Base-by-base conservation (phyloP, 2,888 invertebrate species). In the Caradrina clavipalpis region DNA sequence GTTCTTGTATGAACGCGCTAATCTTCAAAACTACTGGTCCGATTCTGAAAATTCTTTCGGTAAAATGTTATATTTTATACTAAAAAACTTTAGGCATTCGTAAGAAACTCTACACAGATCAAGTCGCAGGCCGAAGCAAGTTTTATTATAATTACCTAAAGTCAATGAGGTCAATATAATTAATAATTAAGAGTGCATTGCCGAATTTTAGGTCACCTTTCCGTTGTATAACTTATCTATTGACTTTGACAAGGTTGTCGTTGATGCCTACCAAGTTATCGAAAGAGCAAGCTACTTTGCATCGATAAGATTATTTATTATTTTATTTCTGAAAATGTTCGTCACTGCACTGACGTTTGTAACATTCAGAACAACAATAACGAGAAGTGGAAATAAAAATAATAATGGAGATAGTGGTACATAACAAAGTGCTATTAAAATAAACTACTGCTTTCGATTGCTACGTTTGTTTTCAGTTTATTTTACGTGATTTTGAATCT, bases 191-290 rank as follows among this genome's bases (percentile, higher is more conserved):
- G 58, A 76, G 73, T 75, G 55, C 69, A 83, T 76, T 82, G 84
- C 85, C 83, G 78, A 87, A 86, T 83, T 87, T 82, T 62, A n/a
- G 81, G 85, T 89, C 88, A 89, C 90, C 87, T 88, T 26, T 89
- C 85, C 86, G 75, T 82, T 76, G 79, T 74, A 73, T 81, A 81
- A 82, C 73, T 68, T 79, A 81, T 83, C 80, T 84, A 71, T 3
- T 85, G 87, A 85, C 86, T 82, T 86, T 85, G 79, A 59, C 84
- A 88, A 90, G 88, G 87, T 89, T 86, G 49, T 59, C 39, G 13
- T 42, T 19, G 51, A 77, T 70, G 69, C 72, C 73, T 82, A 70
- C 51, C 69, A 54, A 71, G 60, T 72, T 78, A 80, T 78, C 78
- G 60, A 59, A 65, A 56, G 42, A 60, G 51, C 69, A 11, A 47